Conservation (phyloP, 2,888 invertebrate genomes). For the Drosophila bunnanda region DNA sequence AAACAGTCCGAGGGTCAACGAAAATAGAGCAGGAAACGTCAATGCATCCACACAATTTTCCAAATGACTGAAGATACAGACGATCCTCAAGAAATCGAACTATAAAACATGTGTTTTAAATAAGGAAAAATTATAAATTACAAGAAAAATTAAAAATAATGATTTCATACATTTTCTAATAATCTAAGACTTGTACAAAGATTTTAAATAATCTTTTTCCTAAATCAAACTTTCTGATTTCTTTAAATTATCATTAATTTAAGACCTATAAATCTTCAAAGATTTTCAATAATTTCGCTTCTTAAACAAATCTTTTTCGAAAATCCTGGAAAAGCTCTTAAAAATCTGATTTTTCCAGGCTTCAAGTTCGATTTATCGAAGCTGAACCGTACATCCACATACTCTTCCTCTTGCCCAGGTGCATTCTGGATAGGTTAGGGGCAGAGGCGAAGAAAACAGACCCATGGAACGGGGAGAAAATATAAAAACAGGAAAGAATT, state of each 20-base stretch:
- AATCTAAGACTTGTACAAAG: too few species aligned
- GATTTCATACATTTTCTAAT: too few species aligned
- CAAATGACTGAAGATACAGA: slow-evolving; percentile 18
- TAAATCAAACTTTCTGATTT: too few species aligned
- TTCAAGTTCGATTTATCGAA: background rate
- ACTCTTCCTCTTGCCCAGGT: slow-evolving; percentile 21
- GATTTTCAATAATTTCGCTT: background rate
- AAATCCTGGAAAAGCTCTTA: background rate
- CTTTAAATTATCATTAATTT: background rate
- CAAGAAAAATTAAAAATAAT: too few species aligned
- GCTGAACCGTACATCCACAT: slow-evolving; percentile 12
- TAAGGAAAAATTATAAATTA: background rate
- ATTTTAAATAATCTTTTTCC: too few species aligned
- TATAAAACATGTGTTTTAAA: background rate
- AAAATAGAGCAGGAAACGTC: slow-evolving; percentile 20
- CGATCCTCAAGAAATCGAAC: background rate
- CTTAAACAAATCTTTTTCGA: background rate
- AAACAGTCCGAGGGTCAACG: background rate
- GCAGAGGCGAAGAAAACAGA: slow-evolving; percentile 28
- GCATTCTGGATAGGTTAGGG: slow-evolving; percentile 29
- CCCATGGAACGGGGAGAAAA: slow-evolving; percentile 15
- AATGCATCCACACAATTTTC: slow-evolving; percentile 37
- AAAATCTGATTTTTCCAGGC: background rate
- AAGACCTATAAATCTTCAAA: background rate
- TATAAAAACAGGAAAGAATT: slow-evolving; percentile 18